Percentiles rank a stretch among this genome's conserved stretches.
Conservation (phyloP, 2,888 invertebrate genomes). For the Tetrapedia diversipes region DNA sequence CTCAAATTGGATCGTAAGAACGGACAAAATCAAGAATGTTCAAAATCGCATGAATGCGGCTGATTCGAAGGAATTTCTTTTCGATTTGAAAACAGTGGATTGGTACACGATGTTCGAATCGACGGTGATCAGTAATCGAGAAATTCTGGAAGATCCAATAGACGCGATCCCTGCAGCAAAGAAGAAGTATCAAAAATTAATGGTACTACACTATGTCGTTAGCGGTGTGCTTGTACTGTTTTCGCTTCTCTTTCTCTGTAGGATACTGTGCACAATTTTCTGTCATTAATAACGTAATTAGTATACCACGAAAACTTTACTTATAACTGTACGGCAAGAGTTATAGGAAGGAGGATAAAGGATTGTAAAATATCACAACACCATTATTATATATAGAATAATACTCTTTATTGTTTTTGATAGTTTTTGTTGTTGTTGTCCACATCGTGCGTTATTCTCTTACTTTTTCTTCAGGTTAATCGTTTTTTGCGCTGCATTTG, state of each 20-base stretch:
- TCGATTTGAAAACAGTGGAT: conserved; percentile 69
- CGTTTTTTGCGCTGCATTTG: conserved; percentile 62
- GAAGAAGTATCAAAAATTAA: conserved; percentile 36
- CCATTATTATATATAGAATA: conserved; percentile 82
- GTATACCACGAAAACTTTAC: no score
- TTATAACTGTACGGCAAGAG: no score
- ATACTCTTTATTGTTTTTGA: conserved; percentile 83
- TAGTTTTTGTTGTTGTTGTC: conserved; percentile 79
- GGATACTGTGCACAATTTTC: no score
- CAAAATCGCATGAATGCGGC: conserved; percentile 66
- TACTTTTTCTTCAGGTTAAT: conserved; percentile 62
- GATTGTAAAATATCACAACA: conserved; percentile 57
- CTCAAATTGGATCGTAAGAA: conserved; percentile 63
- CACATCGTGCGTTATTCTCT: conserved; percentile 78
- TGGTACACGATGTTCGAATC: no score
- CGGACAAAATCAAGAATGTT: conserved; percentile 62
- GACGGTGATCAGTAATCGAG: conserved; percentile 64
- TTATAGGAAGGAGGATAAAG: neutral
- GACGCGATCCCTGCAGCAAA: conserved; percentile 48
- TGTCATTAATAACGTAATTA: neutral
- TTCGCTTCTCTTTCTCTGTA: neutral
- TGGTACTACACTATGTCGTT: conserved; percentile 32
- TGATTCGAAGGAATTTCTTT: conserved; percentile 70
- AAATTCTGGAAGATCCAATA: conserved; percentile 65
- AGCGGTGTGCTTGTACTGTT: neutral